phyloP scores from a whole-genome alignment of 2,888 invertebrate genomes.

The Xestia sexstrigata region DNA sequence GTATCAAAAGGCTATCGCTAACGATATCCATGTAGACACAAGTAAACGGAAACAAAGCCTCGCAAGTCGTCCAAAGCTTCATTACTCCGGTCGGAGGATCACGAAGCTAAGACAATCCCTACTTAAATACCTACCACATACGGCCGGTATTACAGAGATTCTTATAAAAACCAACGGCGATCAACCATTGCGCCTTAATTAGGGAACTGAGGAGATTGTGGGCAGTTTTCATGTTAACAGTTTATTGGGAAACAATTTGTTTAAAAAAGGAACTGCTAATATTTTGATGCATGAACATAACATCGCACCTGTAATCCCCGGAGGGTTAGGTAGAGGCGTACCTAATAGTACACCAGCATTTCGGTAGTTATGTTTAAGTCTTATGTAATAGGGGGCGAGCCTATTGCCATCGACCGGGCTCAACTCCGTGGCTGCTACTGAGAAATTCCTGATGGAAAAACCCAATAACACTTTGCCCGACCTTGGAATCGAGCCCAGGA shows the following conservation, averaged over 20 bases:
- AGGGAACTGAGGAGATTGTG: constrained; percentile 4
- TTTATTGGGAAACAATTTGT: not conserved
- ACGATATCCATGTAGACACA: constrained; percentile 51
- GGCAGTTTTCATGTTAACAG: not conserved
- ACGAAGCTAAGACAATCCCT: constrained; percentile 67
- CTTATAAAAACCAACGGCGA: constrained; percentile 38
- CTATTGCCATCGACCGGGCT: not conserved
- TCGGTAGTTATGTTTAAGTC: not conserved
- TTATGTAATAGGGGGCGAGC: not conserved
- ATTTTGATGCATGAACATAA: not conserved
- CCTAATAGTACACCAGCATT: not conserved
- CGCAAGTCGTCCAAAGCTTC: constrained; percentile 65
- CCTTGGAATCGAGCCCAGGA: no score
- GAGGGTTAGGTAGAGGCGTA: not conserved
- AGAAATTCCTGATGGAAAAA: not conserved
- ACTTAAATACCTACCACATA: constrained; percentile 61
- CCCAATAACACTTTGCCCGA: no score
- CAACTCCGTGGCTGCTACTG: not conserved
- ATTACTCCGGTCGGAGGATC: constrained; percentile 64
- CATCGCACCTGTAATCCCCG: no score
- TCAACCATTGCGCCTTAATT: constrained; percentile 31
- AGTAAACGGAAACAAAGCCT: constrained; percentile 62
- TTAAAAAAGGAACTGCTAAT: not conserved
- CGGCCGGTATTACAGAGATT: constrained; percentile 55
- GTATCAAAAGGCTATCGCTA: constrained; percentile 37